A percentile compares a stretch with the other conserved stretches of the same genome.
These are phyloP conservation scores for Paguma larvata DNA, from an alignment of 2,797 vertebrate species.

Conservation along the genomic window DNA sequence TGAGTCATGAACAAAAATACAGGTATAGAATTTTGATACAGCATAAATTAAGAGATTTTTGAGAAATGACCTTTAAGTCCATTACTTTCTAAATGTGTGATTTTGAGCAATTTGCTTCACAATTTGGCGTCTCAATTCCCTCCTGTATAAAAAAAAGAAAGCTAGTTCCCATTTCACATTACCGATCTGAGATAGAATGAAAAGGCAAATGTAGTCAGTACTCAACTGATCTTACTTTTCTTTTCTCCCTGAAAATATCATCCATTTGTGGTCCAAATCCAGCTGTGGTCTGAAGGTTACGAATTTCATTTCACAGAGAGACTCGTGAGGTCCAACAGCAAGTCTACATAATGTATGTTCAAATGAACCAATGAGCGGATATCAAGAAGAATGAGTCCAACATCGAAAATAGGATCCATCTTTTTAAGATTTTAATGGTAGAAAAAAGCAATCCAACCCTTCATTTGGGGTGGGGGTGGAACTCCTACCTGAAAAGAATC, in stretches of 20 bases:
- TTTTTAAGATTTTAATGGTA: not conserved
- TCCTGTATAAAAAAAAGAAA: not conserved
- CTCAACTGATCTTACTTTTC: not conserved
- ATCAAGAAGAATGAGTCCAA: not conserved
- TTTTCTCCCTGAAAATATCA: not conserved
- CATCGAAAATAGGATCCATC: not conserved
- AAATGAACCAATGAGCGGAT: slow-evolving; percentile 13
- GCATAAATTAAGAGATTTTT: slow-evolving; percentile 35
- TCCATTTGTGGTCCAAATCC: not conserved
- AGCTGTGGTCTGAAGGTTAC: slow-evolving; percentile 1
- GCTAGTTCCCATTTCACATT: not conserved
- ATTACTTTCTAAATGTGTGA: not conserved
- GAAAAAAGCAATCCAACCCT: not conserved
- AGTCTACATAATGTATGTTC: not conserved
- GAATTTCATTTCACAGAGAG: slow-evolving; percentile 4
- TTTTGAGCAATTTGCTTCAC: not conserved
- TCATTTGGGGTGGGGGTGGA: not conserved
- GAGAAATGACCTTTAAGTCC: not conserved
- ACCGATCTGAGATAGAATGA: not conserved
- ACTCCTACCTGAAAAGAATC: not conserved
- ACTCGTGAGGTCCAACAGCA: not conserved
- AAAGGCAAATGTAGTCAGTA: not conserved
- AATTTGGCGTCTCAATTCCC: not conserved
- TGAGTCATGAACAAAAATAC: not conserved
- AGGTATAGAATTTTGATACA: not conserved